Evolutionary conservation across 2,113 vertebrate genomes (phyloP).

Genomic region (Colius striatus): DNA sequence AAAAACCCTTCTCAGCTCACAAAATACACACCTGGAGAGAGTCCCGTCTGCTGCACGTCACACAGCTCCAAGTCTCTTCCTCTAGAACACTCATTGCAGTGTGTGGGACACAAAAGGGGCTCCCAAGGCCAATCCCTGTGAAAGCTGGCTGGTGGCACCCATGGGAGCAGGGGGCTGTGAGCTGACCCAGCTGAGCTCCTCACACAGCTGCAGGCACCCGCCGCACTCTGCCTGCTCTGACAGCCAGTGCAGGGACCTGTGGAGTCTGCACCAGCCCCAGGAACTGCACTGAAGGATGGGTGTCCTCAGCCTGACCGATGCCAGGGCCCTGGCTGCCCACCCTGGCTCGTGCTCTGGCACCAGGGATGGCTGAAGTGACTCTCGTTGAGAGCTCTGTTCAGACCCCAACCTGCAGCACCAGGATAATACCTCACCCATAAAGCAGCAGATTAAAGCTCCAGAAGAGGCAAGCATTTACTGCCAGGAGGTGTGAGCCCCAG

Average conservation of each 20-base stretch:
- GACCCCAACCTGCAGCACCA: neutral
- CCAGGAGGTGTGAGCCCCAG: neutral
- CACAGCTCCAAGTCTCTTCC: neutral
- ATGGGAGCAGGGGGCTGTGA: neutral
- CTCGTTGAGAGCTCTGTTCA: neutral
- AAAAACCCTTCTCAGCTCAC: neutral
- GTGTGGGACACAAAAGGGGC: no score
- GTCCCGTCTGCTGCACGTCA: neutral
- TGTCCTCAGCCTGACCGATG: no score
- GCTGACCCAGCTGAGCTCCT: neutral
- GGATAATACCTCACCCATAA: neutral
- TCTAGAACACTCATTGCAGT: neutral
- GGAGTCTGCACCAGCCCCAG: neutral
- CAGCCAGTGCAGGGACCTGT: accelerated
- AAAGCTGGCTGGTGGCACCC: neutral
- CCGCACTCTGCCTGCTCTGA: accelerated
- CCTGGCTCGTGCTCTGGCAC: neutral
- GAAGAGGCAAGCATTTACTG: neutral
- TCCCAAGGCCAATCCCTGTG: no score
- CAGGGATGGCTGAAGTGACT: neutral
- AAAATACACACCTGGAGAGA: no score
- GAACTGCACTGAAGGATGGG: neutral
- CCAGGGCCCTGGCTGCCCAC: no score
- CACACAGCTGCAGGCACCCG: accelerated
- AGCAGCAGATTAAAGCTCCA: neutral